A percentile compares a stretch with the other conserved stretches of the same genome.
These are phyloP conservation scores for Metacarcinus magister DNA, from an alignment of 2,888 invertebrate genomes.

Conservation along the genomic window DNA sequence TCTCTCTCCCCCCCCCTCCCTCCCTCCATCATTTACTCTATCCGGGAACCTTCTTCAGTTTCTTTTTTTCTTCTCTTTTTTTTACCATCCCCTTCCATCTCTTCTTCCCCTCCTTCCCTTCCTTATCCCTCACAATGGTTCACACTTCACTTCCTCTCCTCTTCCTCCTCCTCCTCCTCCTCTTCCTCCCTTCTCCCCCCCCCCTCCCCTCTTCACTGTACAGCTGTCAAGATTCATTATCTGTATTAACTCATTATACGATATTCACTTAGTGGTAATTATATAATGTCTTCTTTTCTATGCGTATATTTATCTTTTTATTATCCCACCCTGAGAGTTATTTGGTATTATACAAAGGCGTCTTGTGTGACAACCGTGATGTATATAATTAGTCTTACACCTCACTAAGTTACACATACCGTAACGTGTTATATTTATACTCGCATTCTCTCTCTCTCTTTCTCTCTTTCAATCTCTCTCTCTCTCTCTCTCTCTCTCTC, in stretches of 20 bases:
- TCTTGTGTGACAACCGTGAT: neutral
- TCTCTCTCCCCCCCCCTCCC: constrained; percentile 37
- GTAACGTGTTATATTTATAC: neutral
- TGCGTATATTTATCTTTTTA: neutral
- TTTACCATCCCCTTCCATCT: neutral
- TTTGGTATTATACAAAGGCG: neutral
- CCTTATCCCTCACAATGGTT: neutral
- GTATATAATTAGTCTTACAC: neutral
- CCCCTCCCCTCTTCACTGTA: neutral
- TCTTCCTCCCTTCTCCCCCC: neutral
- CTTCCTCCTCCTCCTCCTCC: neutral
- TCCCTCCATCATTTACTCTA: constrained; percentile 7
- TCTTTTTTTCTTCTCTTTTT: neutral
- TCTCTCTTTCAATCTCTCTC: neutral
- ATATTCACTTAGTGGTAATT: neutral
- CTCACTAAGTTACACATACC: neutral
- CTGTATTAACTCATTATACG: neutral
- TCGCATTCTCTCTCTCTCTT: neutral
- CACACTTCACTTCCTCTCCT: neutral
- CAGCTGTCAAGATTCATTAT: neutral
- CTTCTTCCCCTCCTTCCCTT: neutral
- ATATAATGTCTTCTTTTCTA: neutral
- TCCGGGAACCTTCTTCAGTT: neutral
- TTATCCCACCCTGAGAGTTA: neutral
- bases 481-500: constrained; percentile 22